Base-by-base conservation (phyloP, 2,797 vertebrate species). In the Coregonus sp. region DNA sequence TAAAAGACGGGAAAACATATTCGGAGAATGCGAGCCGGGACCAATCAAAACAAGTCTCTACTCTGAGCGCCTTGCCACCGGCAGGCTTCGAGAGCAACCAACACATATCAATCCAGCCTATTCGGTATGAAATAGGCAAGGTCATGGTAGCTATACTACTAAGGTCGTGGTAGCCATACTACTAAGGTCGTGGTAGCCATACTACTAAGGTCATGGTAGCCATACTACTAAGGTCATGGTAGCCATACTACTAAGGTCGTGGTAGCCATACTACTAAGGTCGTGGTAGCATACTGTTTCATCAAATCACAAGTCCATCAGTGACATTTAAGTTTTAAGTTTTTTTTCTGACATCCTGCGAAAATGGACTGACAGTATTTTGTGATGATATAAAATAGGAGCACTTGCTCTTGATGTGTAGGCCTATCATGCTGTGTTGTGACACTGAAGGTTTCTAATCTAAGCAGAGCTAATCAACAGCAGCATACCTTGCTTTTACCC, bases 1-100 rank as follows among this genome's bases (percentile, higher is more conserved):
- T 94, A 93, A 92, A 94, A 93, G 91, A 92, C 82, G 84, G 70
- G 80, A 90, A 89, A 90, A 89, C 87, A 85, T 85, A 92, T 92
- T 93, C 86, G 82, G 85, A 91, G 89, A 93, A 94, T 90, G 90
- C 77, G 75, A 79, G 84, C 80, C 65, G 1, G 81, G 84, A 89
- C 87, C 85, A 88, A 89, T 89, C 80, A 86, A 88, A 90, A 83
- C 61, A 76, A 67, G 75, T 78, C 65, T 9, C 75, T 56, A 68
- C 74, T 73, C 63, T 67, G 73, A 81, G 75, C 72, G 75, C 72
- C 4, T 81, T 51, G 67, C 74, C 82, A 84, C 75, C 76, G 81
- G 82, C 68, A 72, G 54, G 61, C 80, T 74, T 79, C 61, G 9
- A 76, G 73, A 87, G 80, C 79, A 75, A 85, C 80, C 81, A 65